phyloP scores from a whole-genome alignment of 2,888 invertebrate genomes.

The Agapostemon virescens region DNA sequence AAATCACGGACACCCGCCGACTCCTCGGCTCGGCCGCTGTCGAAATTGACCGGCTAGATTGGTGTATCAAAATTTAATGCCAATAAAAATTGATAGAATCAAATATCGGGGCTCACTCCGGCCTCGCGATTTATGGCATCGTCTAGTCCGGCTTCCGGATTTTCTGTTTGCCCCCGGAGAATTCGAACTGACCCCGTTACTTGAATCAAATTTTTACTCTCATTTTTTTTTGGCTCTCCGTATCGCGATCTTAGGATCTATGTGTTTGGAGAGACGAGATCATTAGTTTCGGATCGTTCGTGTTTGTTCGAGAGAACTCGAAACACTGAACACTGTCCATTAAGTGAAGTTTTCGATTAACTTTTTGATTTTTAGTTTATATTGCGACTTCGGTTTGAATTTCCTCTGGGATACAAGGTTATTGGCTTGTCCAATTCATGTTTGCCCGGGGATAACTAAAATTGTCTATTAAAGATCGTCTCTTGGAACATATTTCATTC shows the following conservation, averaged over 20 bases:
- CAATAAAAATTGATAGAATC: conserved; percentile 8
- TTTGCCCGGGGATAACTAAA: neutral
- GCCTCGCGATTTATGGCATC: neutral
- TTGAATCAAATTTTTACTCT: neutral
- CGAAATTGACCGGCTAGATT: neutral
- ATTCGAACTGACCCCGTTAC: neutral
- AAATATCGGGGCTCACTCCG: neutral
- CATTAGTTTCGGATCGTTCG: too few species aligned
- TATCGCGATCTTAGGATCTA: too few species aligned
- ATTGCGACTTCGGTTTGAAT: too few species aligned
- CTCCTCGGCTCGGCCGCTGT: neutral
- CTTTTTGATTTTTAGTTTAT: too few species aligned
- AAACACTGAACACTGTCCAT: too few species aligned
- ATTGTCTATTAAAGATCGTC: too few species aligned
- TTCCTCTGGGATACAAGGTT: neutral
- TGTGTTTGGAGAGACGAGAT: too few species aligned
- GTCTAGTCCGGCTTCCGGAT: neutral
- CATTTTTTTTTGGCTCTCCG: neutral
- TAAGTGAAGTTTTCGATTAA: too few species aligned
- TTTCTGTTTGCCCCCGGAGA: neutral
- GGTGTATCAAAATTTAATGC: neutral
- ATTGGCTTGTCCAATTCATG: neutral
- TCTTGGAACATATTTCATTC: too few species aligned
- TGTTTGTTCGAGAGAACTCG: too few species aligned
- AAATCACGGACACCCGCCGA: neutral